Percentiles rank a stretch among this genome's conserved stretches.
Evolutionary conservation across 2,797 vertebrate species (phyloP).

Genomic region (Syngnathus acus): DNA sequence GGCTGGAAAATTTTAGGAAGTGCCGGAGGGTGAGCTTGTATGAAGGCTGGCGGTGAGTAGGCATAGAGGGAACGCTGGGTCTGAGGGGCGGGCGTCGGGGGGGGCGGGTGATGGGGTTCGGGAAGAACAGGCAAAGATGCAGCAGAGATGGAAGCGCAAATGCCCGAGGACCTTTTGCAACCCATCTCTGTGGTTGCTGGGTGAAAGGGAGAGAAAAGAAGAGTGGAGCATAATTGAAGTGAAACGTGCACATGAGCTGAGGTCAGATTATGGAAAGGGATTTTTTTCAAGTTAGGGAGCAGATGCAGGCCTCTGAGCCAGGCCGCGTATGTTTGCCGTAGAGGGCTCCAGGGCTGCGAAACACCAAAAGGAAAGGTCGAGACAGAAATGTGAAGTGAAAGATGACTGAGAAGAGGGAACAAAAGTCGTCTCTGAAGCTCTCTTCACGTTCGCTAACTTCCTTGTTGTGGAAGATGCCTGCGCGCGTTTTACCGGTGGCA

Average conservation of each 20-base stretch:
- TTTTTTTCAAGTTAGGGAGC: neutral
- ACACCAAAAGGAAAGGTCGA: conserved; percentile 1
- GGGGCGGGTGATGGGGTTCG: conserved; percentile 30
- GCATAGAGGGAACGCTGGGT: conserved; percentile 46
- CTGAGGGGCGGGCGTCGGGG: conserved; percentile 25
- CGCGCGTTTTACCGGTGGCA: conserved; percentile 58
- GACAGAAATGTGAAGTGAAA: conserved; percentile 8
- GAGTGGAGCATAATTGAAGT: conserved; percentile 5
- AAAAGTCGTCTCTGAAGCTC: neutral
- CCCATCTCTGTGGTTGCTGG: conserved; percentile 53
- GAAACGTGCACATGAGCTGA: conserved; percentile 10
- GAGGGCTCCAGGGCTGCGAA: conserved; percentile 37
- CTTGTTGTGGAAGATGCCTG: neutral
- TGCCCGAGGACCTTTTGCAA: conserved; percentile 33
- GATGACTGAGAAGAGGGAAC: conserved; percentile 15
- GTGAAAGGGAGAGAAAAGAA: conserved; percentile 20
- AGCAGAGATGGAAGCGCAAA: conserved; percentile 43
- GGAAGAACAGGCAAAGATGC: conserved; percentile 32
- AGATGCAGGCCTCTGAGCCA: conserved; percentile 63
- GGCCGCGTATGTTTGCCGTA: conserved; percentile 45
- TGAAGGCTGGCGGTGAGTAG: conserved; percentile 62
- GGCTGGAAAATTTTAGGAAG: conserved; percentile 75
- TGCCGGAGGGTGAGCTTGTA: conserved; percentile 64
- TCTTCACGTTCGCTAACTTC: neutral
- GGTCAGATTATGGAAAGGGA: neutral